Conservation (phyloP, 2,797 vertebrate genomes). For the Phataginus tetradactyla region DNA sequence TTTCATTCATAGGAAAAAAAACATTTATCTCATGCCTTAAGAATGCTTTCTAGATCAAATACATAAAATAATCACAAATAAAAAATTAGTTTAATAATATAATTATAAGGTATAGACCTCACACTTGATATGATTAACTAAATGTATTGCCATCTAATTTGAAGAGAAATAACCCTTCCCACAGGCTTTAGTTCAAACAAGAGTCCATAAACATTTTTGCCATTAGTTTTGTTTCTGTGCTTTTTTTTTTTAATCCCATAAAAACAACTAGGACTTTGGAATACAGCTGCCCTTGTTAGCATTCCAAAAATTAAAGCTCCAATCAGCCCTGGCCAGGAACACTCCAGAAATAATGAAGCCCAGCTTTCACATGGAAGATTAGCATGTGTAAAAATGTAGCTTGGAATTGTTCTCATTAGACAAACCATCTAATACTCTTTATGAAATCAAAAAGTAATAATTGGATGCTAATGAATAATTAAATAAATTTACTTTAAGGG, state of each 20-base stretch:
- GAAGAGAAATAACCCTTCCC: not conserved
- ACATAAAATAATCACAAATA: not conserved
- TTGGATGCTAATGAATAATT: not conserved
- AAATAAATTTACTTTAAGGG: not conserved
- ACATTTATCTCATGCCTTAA: slow-evolving; percentile 9
- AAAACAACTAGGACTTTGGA: slow-evolving; percentile 58
- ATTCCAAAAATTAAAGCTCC: slow-evolving; percentile 60
- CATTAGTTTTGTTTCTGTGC: not conserved
- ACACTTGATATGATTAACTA: not conserved
- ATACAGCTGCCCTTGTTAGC: slow-evolving; percentile 16
- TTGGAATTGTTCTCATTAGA: not conserved
- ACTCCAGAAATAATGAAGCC: slow-evolving; percentile 35
- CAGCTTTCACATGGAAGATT: not conserved
- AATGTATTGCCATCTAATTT: not conserved
- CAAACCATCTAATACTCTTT: not conserved
- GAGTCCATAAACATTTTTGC: not conserved
- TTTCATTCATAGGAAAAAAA: not conserved
- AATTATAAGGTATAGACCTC: not conserved
- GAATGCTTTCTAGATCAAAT: not conserved
- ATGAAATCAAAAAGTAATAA: slow-evolving; percentile 9
- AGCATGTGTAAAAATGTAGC: not conserved
- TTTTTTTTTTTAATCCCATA: slow-evolving; percentile 37
- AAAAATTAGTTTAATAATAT: slow-evolving; percentile 7
- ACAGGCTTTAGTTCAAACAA: slow-evolving; percentile 13
- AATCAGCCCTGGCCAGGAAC: not conserved